A percentile compares a stretch with the other conserved stretches of the same genome.
Evolutionary conservation across 1,140 invertebrate species (phyloP).

Genomic region (Drosophila ficusphila): DNA sequence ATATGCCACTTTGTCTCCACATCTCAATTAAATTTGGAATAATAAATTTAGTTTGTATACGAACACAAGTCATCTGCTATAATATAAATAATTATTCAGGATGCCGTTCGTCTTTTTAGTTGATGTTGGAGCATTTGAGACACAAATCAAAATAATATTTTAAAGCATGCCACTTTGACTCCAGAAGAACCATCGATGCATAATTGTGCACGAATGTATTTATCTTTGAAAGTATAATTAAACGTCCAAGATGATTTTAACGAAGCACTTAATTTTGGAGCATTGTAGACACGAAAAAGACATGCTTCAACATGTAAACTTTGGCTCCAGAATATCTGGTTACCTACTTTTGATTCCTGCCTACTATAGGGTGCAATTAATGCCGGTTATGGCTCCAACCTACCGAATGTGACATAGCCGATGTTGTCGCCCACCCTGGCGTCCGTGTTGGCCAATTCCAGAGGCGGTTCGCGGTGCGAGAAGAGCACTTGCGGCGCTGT

Average conservation of each 20-base stretch:
- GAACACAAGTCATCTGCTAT: conserved; percentile 58
- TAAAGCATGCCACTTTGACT: conserved; percentile 21
- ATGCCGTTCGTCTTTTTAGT: conserved; percentile 41
- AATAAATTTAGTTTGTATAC: conserved; percentile 8
- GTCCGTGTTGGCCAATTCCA: conserved; percentile 97
- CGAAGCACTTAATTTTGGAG: neutral
- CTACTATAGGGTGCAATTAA: too few relatives aligned
- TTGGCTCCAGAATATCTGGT: conserved; percentile 6
- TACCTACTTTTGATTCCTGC: too few relatives aligned
- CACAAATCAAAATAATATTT: neutral
- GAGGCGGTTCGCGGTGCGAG: conserved; percentile 97
- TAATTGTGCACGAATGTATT: conserved; percentile 1
- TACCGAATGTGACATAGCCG: conserved; percentile 99
- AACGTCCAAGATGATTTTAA: neutral
- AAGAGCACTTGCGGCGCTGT: conserved; percentile 97
- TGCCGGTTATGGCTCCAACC: conserved; percentile 73
- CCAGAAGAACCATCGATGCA: neutral
- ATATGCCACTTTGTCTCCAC: neutral
- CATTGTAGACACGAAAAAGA: neutral
- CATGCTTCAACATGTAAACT: conserved; percentile 23
- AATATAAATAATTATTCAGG: conserved; percentile 47
- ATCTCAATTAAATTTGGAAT: too few relatives aligned
- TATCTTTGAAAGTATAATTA: neutral
- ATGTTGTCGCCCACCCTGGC: conserved; percentile 98
- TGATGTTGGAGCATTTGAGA: conserved; percentile 47